Conservation (phyloP, 1,140 invertebrate genomes). For the Dufourea novaeangliae region DNA sequence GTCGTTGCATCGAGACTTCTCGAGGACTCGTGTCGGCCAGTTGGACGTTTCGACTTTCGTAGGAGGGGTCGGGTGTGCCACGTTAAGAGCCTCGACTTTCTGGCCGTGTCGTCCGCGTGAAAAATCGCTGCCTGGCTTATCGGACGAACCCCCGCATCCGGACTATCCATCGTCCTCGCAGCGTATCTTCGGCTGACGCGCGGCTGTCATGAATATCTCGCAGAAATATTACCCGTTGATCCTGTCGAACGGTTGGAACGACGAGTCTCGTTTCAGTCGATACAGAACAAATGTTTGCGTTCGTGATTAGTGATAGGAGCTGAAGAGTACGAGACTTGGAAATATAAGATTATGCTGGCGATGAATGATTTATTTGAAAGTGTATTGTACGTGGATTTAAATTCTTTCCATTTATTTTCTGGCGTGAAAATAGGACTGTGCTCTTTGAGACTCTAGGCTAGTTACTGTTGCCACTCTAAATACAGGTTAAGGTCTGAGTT, state of each 20-base stretch:
- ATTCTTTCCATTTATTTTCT: too few relatives aligned
- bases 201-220: slow-evolving; percentile 26
- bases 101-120: slow-evolving; percentile 40
- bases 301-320: too few relatives aligned
- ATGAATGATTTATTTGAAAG: too few relatives aligned
- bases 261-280: neutral
- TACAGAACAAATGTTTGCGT: too few relatives aligned
- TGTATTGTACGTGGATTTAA: too few relatives aligned
- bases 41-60: slow-evolving; percentile 55
- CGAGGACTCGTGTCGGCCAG: slow-evolving; percentile 23
- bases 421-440: too few relatives aligned
- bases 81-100: slow-evolving; percentile 56
- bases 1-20: slow-evolving; percentile 47
- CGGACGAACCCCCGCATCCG: neutral
- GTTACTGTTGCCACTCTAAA: too few relatives aligned
- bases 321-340: too few relatives aligned
- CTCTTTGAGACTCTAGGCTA: too few relatives aligned
- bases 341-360: too few relatives aligned
- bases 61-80: slow-evolving; percentile 5
- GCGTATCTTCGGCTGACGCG: slow-evolving; percentile 29
- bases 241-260: neutral
- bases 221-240: slow-evolving; percentile 20
- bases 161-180: slow-evolving; percentile 23
- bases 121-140: slow-evolving; percentile 55
- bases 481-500: too few relatives aligned